phyloP scores from a whole-genome alignment of 2,888 invertebrate genomes.

The Colletes collaris region DNA sequence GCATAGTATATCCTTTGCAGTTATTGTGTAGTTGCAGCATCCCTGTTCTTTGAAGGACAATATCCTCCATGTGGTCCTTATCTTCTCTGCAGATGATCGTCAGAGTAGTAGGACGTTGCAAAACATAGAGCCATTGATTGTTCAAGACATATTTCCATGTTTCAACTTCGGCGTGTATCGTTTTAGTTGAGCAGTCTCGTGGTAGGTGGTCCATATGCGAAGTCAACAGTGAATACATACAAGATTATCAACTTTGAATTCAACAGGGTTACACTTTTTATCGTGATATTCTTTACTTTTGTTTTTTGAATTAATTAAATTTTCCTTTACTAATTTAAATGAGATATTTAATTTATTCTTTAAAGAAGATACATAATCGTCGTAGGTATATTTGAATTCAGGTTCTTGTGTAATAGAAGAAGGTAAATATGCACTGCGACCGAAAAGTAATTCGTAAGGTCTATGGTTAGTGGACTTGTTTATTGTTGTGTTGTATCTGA shows the following conservation, averaged over 20 bases:
- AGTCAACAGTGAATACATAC: neutral
- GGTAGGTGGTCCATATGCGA: neutral
- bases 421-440: neutral
- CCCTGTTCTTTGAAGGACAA: neutral
- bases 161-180: neutral
- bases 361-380: neutral
- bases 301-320: neutral
- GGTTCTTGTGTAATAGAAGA: slow-evolving; percentile 8
- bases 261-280: neutral
- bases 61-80: neutral
- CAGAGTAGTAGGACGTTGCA: neutral
- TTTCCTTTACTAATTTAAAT: slow-evolving; percentile 6
- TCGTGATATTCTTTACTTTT: slow-evolving; percentile 15
- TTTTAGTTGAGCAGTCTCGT: neutral
- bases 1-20: neutral
- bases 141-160: neutral
- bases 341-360: slow-evolving; percentile 15
- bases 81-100: neutral
- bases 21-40: neutral
- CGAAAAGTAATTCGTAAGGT: slow-evolving; percentile 3
- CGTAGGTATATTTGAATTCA: neutral
- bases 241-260: slow-evolving; percentile 7
- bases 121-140: neutral
- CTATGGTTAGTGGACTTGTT: slow-evolving; percentile 1
- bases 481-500: neutral